Evolutionary conservation across 2,888 invertebrate species (phyloP), one percentile per base, ranked within the genome.

Genomic region (Bruchidius siliquastri): DNA sequence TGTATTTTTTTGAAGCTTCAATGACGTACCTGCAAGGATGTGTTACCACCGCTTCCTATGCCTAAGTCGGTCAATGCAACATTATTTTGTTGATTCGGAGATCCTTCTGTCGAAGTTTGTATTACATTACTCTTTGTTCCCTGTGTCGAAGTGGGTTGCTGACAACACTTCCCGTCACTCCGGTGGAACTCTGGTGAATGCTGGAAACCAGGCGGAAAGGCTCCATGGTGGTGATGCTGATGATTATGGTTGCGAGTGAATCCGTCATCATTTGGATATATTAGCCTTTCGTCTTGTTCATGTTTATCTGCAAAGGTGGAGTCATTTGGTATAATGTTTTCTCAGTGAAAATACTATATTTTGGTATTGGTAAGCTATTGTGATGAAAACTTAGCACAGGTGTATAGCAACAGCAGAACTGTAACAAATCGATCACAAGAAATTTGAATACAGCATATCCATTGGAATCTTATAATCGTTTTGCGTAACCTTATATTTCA

Each of bases 161-260:
- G 3, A 49, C 49, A 49, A 49, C 49, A 71, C 21, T 49, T 71
- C 32, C 20, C 21, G 22, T 71, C 30, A n/a, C 21, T 68, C 13
- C 66, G 13, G 70, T 71, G 73, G 22, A 70, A 68, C 72, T 73
- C 32, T 0, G 71, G 73, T 30, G 22, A 22, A 49, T 75, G 73
- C 68, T 73, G 69, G 67, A 75, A 75, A 21, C 72, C 72, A 0
- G 75, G 71, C 22, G 72, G 72, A 6, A 73, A 72, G 26, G 32
- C 68, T 32, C 70, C 22, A n/a, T 73, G 21, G 21, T 21, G n/a
- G 20, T 70, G 20, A n/a, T 70, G 70, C 22, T 70, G 22, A 22
- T 22, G 22, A 67, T 67, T n/a, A 21, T 67, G 68, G 68, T 68
- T 21, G 22, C 20, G 21, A 20, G 21, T 6, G 1, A 68, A 21